These are phyloP conservation scores for Cantharis lateralis DNA, from an alignment of 2,888 invertebrate species.

Conservation along the genomic window DNA sequence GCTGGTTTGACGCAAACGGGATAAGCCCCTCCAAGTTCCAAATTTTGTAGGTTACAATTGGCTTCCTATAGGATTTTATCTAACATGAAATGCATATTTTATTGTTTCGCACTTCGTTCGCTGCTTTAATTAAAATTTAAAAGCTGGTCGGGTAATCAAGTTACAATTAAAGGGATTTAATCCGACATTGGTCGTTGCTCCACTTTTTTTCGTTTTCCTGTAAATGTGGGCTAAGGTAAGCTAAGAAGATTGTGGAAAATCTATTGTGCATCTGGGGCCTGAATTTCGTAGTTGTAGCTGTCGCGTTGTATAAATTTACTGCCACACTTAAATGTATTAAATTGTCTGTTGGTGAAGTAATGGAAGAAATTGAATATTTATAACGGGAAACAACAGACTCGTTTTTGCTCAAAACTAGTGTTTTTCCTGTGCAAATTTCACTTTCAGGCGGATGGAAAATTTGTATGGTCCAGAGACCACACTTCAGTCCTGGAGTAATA, in stretches of 20 bases:
- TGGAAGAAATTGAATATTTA: background rate
- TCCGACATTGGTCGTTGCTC: background rate
- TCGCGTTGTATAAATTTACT: background rate
- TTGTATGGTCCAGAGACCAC: too few species aligned
- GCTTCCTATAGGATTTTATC: constrained; percentile 7
- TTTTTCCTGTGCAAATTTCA: background rate
- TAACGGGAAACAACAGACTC: background rate
- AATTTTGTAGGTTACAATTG: constrained; percentile 9
- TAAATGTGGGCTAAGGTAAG: background rate
- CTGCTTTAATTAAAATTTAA: background rate
- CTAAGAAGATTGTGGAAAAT: background rate
- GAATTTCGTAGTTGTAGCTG: background rate
- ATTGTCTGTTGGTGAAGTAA: background rate
- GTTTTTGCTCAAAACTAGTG: background rate
- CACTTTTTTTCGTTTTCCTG: background rate
- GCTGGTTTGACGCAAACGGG: constrained; percentile 20
- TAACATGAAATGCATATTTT: constrained; percentile 6
- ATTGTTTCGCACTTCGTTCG: background rate
- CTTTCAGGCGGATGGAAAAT: background rate
- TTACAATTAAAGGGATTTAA: background rate
- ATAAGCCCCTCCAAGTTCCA: constrained; percentile 6
- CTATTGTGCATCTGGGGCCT: background rate
- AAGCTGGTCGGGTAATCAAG: background rate
- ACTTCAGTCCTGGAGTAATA: too few species aligned
- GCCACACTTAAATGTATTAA: background rate